Evolutionary conservation across 2,113 vertebrate genomes (phyloP).

Genomic region (Elephas maximus): DNA sequence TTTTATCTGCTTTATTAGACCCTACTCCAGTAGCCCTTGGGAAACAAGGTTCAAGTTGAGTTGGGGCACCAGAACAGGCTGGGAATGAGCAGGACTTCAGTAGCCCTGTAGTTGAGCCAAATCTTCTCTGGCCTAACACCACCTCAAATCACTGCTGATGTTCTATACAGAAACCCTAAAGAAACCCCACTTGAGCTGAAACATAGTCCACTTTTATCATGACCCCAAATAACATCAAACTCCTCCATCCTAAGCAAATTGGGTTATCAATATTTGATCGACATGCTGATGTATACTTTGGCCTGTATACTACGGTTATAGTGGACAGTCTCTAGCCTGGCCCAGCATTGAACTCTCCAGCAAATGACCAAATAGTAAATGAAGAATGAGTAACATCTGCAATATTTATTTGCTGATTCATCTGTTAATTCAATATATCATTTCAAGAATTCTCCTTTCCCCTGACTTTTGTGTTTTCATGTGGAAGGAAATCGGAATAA

Average conservation of each 20-base stretch:
- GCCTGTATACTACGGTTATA: background rate
- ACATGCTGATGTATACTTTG: background rate
- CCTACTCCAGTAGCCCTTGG: background rate
- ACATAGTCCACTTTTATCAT: background rate
- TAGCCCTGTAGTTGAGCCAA: background rate
- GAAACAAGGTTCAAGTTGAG: background rate
- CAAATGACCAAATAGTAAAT: background rate
- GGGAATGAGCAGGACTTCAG: background rate
- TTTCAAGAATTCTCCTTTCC: background rate
- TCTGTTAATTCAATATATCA: background rate
- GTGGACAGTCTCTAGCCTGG: background rate
- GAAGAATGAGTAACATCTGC: background rate
- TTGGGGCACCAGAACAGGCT: background rate
- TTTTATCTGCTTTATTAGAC: background rate
- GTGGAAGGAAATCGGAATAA: background rate
- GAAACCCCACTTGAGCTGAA: background rate
- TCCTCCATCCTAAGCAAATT: background rate
- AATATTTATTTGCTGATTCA: background rate
- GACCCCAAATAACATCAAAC: background rate
- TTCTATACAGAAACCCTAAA: background rate
- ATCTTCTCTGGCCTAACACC: background rate
- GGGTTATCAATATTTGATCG: background rate
- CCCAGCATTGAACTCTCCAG: background rate
- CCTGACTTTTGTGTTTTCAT: background rate
- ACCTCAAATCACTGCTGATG: slow-evolving; percentile 10